These are phyloP conservation scores for Caenorhabditis imperialis DNA, from an alignment of 2,888 invertebrate species.

Conservation along the genomic window DNA sequence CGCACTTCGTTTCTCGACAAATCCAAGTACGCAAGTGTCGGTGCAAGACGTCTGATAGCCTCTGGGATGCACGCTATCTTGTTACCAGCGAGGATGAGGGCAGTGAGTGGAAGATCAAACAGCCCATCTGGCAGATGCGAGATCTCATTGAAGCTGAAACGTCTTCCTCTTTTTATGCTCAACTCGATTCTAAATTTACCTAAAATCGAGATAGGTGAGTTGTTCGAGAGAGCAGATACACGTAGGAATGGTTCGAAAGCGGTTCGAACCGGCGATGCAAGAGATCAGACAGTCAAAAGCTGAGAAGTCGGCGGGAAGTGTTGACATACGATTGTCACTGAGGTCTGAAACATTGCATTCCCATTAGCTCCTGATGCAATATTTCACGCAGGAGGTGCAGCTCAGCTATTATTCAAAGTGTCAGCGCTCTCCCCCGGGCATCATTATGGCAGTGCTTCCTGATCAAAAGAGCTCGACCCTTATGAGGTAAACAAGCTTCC, in stretches of 20 bases:
- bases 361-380: too few relatives aligned
- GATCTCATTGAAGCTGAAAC: constrained; percentile 55
- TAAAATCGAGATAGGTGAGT: constrained; percentile 56
- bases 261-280: constrained; percentile 49
- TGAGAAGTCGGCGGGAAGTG: constrained; percentile 56
- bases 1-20: constrained; percentile 44
- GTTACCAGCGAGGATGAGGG: constrained; percentile 50
- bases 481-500: too few relatives aligned
- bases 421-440: background rate
- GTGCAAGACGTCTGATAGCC: constrained; percentile 41
- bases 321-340: constrained; percentile 58
- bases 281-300: constrained; percentile 56
- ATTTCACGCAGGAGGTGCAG: constrained; percentile 6
- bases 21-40: constrained; percentile 51
- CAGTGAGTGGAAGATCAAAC: constrained; percentile 56
- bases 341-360: constrained; percentile 53
- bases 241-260: constrained; percentile 52
- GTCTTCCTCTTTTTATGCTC: background rate
- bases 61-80: constrained; percentile 48
- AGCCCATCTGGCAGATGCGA: constrained; percentile 49
- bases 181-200: too few relatives aligned
- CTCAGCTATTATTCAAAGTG: constrained; percentile 9
- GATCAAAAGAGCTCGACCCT: constrained; percentile 19
- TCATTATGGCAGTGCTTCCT: constrained; percentile 25
- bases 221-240: constrained; percentile 54